phyloP scores from a whole-genome alignment of 2,797 vertebrate genomes.

The Cryptoblepharus egeriae region DNA sequence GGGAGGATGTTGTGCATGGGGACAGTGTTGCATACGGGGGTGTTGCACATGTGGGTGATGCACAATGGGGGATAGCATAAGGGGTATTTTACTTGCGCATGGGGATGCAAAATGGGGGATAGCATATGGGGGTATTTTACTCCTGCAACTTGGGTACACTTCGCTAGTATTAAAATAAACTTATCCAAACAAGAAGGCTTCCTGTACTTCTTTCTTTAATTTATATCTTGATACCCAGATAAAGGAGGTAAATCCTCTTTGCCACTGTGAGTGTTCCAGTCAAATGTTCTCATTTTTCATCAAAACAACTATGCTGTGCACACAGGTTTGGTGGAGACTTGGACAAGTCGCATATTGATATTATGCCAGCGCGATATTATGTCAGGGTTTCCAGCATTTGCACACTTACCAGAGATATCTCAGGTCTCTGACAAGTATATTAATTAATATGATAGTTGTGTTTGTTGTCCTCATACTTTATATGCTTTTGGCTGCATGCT shows the following conservation, averaged over 20 bases:
- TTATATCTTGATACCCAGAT: background rate
- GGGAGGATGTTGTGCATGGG: too few relatives aligned
- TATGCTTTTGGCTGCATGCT: background rate
- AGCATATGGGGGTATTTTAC: too few relatives aligned
- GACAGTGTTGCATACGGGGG: too few relatives aligned
- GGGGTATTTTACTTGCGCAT: too few relatives aligned
- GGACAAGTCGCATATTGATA: background rate
- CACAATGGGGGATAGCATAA: too few relatives aligned
- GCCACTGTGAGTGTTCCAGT: background rate
- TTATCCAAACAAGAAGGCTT: constrained; percentile 1
- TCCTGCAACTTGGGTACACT: too few relatives aligned
- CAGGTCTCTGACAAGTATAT: background rate
- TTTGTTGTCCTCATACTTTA: background rate
- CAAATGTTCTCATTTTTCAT: too few relatives aligned
- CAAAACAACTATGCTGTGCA: background rate
- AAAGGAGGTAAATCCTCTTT: background rate
- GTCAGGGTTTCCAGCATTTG: background rate
- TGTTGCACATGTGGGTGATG: too few relatives aligned
- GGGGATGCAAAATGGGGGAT: too few relatives aligned
- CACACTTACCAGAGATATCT: background rate
- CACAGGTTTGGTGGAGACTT: background rate
- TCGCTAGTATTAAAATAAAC: background rate
- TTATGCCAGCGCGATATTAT: background rate
- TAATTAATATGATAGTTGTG: background rate
- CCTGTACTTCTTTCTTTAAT: background rate